These are phyloP conservation scores for Stratiomys singularior DNA, from an alignment of 2,888 invertebrate species.

Conservation along the genomic window DNA sequence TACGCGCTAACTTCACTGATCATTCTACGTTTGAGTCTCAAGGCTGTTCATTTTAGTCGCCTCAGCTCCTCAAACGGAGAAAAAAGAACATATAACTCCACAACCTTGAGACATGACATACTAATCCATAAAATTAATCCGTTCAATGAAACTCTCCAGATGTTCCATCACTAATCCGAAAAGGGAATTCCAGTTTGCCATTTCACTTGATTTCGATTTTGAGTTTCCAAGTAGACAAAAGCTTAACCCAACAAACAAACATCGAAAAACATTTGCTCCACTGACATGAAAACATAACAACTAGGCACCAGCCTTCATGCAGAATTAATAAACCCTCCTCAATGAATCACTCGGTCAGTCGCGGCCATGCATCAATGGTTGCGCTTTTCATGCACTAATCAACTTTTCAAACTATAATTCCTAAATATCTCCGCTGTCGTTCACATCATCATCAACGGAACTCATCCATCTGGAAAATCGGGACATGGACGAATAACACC, in stretches of 20 bases:
- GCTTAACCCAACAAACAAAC: neutral
- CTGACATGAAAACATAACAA: neutral
- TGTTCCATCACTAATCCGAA: too few species aligned
- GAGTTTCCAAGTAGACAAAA: neutral
- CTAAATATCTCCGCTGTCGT: neutral
- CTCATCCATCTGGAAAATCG: constrained; percentile 37
- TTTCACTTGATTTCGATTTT: neutral
- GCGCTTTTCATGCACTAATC: constrained; percentile 8
- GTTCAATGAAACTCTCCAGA: neutral
- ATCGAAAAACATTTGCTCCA: neutral
- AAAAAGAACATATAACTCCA: neutral
- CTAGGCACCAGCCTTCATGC: neutral
- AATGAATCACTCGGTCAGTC: neutral
- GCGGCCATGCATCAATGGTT: constrained; percentile 3
- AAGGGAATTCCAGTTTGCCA: neutral
- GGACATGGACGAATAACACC: constrained; percentile 8
- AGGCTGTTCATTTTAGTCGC: too few species aligned
- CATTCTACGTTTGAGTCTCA: too few species aligned
- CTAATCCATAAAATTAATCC: neutral
- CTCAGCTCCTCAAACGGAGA: too few species aligned
- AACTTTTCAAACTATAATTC: neutral
- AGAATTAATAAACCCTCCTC: too few species aligned
- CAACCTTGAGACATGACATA: constrained; percentile 8
- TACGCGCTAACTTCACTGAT: too few species aligned
- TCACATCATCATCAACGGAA: constrained; percentile 15